Evolutionary conservation across 92 coral and sea anemone species (phyloP).

Genomic region (Zoanthus solanderi): DNA sequence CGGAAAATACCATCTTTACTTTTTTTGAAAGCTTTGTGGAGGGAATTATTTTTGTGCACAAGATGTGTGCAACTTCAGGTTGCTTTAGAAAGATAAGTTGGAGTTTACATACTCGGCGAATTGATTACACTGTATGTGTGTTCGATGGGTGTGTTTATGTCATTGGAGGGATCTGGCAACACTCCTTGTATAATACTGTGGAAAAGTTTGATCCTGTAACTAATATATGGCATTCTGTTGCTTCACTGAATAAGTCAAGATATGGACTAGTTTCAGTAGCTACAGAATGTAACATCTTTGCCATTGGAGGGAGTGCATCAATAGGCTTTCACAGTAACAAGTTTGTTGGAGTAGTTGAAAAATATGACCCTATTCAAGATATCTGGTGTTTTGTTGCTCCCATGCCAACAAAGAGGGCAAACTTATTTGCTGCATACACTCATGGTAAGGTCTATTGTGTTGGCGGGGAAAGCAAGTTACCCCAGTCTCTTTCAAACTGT

Average conservation of each 20-base stretch:
- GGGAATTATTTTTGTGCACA: not conserved
- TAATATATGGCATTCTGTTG: slow-evolving; percentile 6
- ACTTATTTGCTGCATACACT: slow-evolving; percentile 56
- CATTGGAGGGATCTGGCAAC: slow-evolving; percentile 33
- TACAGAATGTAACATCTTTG: slow-evolving; percentile 19
- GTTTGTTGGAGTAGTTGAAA: slow-evolving; percentile 56
- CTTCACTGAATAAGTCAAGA: slow-evolving; percentile 29
- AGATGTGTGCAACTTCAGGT: not conserved
- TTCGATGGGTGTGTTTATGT: slow-evolving; percentile 28
- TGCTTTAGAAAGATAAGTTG: not conserved
- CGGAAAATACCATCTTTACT: not conserved
- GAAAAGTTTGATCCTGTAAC: slow-evolving; percentile 18
- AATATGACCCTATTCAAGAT: slow-evolving; percentile 61
- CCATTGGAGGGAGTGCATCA: slow-evolving; percentile 14
- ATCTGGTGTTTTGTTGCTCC: slow-evolving; percentile 70
- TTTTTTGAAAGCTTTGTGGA: not conserved
- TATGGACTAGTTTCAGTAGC: slow-evolving; percentile 18
- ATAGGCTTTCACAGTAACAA: not conserved
- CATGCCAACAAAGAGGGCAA: slow-evolving; percentile 67
- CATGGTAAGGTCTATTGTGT: slow-evolving; percentile 70
- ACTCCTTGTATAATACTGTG: slow-evolving; percentile 2
- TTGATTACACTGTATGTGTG: not conserved
- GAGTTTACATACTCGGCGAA: not conserved
- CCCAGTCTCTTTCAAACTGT: slow-evolving; percentile 21
- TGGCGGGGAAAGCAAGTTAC: slow-evolving; percentile 54